Conservation (phyloP, 2,888 invertebrate genomes). For the Nomada fucata region DNA sequence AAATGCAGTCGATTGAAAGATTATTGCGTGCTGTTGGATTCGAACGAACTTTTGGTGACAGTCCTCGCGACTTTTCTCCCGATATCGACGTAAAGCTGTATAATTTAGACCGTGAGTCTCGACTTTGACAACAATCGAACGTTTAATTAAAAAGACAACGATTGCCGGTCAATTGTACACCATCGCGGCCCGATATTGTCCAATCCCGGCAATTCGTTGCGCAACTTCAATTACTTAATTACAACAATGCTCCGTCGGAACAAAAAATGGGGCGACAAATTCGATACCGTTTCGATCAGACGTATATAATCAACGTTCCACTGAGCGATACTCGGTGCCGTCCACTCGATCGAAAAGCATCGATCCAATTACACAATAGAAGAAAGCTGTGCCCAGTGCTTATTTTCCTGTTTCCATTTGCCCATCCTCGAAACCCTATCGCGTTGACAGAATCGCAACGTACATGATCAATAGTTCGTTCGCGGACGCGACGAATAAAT, state of each 20-base stretch:
- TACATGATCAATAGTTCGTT: conserved; percentile 21
- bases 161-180: conserved; percentile 12
- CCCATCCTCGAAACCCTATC: not conserved
- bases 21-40: conserved; percentile 24
- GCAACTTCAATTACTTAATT: not conserved
- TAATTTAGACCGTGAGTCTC: conserved; percentile 21
- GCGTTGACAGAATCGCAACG: not conserved
- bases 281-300: not conserved
- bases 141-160: conserved; percentile 55
- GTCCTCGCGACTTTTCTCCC: not conserved
- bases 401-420: conserved; percentile 9
- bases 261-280: not conserved
- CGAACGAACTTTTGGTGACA: not conserved
- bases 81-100: not conserved
- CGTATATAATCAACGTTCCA: not conserved
- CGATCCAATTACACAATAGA: not conserved
- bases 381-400: not conserved
- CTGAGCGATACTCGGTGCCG: not conserved
- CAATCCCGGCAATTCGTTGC: not conserved
- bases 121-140: conserved; percentile 47
- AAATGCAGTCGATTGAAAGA: conserved; percentile 24
- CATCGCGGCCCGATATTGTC: not conserved
- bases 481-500: conserved; percentile 8
- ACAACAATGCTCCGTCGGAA: not conserved
- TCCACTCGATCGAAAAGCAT: conserved; percentile 2